These are phyloP conservation scores for Mythimna vitellina DNA, from an alignment of 2,888 invertebrate genomes.

Conservation along the genomic window DNA sequence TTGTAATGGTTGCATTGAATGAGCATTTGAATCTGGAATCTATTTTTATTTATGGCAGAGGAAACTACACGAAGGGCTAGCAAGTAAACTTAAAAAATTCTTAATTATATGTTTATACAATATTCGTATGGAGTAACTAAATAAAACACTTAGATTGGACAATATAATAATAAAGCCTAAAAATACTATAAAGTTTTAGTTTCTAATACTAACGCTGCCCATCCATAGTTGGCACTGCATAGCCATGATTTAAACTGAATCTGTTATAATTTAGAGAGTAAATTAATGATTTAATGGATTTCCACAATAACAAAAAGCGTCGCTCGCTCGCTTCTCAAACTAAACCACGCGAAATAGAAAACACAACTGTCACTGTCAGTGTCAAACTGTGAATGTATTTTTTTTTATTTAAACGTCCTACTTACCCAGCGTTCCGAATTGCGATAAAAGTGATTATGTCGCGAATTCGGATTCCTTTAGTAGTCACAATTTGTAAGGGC, in stretches of 20 bases:
- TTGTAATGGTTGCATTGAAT: neutral
- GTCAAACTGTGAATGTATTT: neutral
- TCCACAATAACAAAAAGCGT: constrained; percentile 14
- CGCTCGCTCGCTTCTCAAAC: neutral
- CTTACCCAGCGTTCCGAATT: too few species aligned
- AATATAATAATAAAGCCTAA: neutral
- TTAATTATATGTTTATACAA: too few species aligned
- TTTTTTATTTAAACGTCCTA: too few species aligned
- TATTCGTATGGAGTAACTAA: neutral
- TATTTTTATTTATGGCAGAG: too few species aligned
- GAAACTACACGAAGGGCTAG: too few species aligned
- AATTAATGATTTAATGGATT: neutral
- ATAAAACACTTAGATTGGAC: neutral
- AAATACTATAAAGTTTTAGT: neutral
- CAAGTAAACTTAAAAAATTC: too few species aligned
- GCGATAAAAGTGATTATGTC: too few species aligned
- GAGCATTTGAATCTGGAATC: too few species aligned
- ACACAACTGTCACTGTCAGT: constrained; percentile 5
- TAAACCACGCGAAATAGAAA: neutral
- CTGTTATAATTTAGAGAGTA: constrained; percentile 1
- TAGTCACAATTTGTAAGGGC: too few species aligned
- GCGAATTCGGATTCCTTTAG: too few species aligned
- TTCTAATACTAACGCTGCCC: constrained; percentile 94
- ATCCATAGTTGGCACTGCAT: constrained; percentile 97
- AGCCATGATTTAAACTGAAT: constrained; percentile 64